phyloP scores from a whole-genome alignment of 2,113 vertebrate species.

The Ciconia boyciana region DNA sequence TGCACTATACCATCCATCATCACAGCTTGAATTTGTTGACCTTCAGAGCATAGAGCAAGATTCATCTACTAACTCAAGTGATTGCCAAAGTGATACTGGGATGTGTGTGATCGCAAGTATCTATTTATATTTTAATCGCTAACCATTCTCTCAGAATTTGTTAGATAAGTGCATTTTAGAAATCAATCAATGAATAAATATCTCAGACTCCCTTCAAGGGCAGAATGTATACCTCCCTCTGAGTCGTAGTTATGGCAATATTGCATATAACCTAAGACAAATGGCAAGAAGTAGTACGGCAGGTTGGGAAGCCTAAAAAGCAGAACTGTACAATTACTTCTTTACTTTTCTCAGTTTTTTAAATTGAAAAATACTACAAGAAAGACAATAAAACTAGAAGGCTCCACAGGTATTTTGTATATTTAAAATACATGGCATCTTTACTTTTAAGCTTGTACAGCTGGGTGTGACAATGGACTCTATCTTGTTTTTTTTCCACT shows the following conservation, averaged over 20 bases:
- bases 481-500: neutral
- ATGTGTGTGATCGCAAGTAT: rapidly evolving
- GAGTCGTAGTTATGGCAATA: neutral
- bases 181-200: neutral
- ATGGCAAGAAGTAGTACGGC: neutral
- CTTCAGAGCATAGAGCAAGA: neutral
- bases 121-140: neutral
- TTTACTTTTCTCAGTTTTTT: neutral
- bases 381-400: neutral
- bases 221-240: neutral
- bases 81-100: neutral
- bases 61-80: neutral
- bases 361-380: neutral
- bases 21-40: neutral
- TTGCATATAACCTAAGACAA: neutral
- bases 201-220: neutral
- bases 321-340: neutral
- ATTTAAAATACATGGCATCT: neutral
- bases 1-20: neutral
- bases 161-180: neutral
- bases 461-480: neutral
- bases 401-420: neutral
- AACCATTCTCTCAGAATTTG: neutral
- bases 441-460: neutral
- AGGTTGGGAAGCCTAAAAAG: neutral